A percentile compares a stretch with the other conserved stretches of the same genome.
Evolutionary conservation across 2,888 invertebrate genomes (phyloP).

Genomic region (Eremobia ochroleuca): DNA sequence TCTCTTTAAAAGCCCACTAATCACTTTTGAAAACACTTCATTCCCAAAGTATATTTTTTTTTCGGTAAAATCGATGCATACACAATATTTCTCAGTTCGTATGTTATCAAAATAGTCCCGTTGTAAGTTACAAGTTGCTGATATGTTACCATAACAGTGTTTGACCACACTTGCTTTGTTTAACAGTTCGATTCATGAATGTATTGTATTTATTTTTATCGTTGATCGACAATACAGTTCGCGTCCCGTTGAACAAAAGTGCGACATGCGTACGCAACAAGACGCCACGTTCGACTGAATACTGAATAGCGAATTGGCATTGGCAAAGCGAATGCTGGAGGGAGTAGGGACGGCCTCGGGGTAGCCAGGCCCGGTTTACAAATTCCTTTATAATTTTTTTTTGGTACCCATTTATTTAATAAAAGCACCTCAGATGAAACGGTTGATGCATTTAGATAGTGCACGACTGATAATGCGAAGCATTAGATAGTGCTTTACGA

Average conservation of each 20-base stretch:
- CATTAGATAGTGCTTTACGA: too few species aligned
- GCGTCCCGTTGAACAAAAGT: neutral
- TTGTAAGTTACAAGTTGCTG: conserved; percentile 19
- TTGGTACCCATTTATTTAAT: neutral
- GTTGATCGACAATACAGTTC: conserved; percentile 27
- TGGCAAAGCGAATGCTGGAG: conserved; percentile 20
- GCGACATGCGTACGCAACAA: conserved; percentile 34
- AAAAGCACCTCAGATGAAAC: neutral
- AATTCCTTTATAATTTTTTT: conserved; percentile 35
- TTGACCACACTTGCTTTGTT: conserved; percentile 27
- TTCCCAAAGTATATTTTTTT: conserved; percentile 56
- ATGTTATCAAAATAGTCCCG: conserved; percentile 56
- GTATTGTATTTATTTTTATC: conserved; percentile 56
- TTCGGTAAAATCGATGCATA: conserved; percentile 64
- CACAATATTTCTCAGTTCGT: conserved; percentile 40
- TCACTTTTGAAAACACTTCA: conserved; percentile 57
- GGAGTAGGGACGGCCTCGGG: conserved; percentile 7
- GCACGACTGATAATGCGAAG: too few species aligned
- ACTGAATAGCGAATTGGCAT: neutral
- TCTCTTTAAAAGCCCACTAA: conserved; percentile 18
- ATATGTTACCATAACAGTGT: conserved; percentile 37
- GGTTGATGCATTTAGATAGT: neutral
- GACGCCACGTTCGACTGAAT: conserved; percentile 44
- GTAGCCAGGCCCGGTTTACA: conserved; percentile 34
- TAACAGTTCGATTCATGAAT: conserved; percentile 45